Evolutionary conservation across 2,797 vertebrate species (phyloP), one percentile per base, ranked within the genome.

Genomic region (Novumbra hubbsi): DNA sequence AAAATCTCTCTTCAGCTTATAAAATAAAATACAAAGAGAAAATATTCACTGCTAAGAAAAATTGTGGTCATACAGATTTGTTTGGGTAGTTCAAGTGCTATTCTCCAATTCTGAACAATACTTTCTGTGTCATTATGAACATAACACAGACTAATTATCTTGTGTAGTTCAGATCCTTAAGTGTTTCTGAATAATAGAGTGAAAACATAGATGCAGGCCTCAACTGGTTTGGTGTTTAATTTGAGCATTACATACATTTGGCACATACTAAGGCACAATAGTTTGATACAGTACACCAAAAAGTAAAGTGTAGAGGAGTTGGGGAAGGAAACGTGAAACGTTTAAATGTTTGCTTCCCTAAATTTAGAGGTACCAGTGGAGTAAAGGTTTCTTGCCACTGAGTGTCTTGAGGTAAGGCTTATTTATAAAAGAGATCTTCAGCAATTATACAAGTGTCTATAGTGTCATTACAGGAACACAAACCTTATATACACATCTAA

Each of bases 221-320:
- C 55, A 60, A 60, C 55, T 12, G 55, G 28, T 64, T 28, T 63
- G 2, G 12, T 16, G 24, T 30, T 30, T 8, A 32, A 19, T 30
- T 19, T 7, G 6, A 16, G 27, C 28, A 64, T 62, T 38, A 38
- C 34, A 67, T 19, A 41, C 11, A 21, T 38, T 60, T 45, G 32
- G 70, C 32, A 71, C 15, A 62, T 64, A 30, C 28, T 64, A 64
- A 65, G 17, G 63, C 63, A 66, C 63, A 66, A n/a, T 70, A 48
- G 41, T 27, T 48, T 68, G n/a, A 68, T 5, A 15, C 24, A 45
- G 41, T 49, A 45, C 21, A 16, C 41, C 41, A 24, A 24, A 41
- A 45, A 2, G 38, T 48, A 14, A 45, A 27, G 27, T 11, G 21
- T 5, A 48, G 17, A 69, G 21, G 21, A 16, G 21, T 15, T 67